Evolutionary conservation across 53 echinoderm and acorn worm genomes (phyloP).

Genomic region (Apostichopus leukothele): DNA sequence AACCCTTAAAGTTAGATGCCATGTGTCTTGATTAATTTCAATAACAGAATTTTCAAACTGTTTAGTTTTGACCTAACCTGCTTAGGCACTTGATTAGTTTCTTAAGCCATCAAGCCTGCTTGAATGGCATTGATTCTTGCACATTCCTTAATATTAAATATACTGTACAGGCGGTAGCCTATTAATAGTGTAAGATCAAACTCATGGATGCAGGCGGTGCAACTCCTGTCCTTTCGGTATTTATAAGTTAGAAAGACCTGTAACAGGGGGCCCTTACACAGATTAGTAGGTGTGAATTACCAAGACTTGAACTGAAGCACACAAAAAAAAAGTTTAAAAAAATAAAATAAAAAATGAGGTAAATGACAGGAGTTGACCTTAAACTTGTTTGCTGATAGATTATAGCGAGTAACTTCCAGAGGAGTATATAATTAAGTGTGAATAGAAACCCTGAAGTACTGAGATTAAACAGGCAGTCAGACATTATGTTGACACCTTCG

Average conservation of each 20-base stretch:
- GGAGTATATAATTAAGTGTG: neutral
- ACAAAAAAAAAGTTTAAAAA: neutral
- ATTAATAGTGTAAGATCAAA: too few species aligned
- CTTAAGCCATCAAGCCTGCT: too few species aligned
- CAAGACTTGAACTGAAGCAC: neutral
- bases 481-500: neutral
- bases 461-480: neutral
- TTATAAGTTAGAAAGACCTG: neutral
- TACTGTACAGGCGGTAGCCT: too few species aligned
- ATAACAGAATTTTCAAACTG: too few species aligned
- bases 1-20: too few species aligned
- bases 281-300: conserved; percentile 14
- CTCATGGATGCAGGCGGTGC: too few species aligned
- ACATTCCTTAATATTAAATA: too few species aligned
- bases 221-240: too few species aligned
- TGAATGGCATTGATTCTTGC: too few species aligned
- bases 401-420: neutral
- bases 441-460: neutral
- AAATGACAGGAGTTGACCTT: neutral
- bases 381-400: neutral
- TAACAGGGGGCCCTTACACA: neutral
- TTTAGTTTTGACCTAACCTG: too few species aligned
- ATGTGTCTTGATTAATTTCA: too few species aligned
- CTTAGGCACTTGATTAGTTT: too few species aligned
- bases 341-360: neutral